Base-by-base conservation (phyloP, 1,140 invertebrate genomes). In the Drosophila ironensis region DNA sequence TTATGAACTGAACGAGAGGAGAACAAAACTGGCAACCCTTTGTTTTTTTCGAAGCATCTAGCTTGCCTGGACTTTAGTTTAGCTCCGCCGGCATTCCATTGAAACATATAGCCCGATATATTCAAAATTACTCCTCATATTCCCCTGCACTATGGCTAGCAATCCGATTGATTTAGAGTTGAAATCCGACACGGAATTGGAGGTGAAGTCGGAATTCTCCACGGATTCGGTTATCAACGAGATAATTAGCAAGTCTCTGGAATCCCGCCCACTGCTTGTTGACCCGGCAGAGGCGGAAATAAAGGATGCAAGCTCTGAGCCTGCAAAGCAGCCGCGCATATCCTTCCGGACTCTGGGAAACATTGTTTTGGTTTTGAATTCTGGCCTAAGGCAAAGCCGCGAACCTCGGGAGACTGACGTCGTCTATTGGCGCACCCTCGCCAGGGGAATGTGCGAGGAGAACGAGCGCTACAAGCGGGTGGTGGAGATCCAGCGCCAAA, bases 391-490 rank as follows among this genome's bases (percentile, higher is more conserved):
- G n/a, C 4, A 16, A 7, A 3, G 7, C 3, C 40, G 22, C 5
- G 14, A 3, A 17, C 11, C 4, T n/a, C 5, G 45, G 1, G 42
- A 69, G 8, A 30, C 41, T 0, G 45, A 64, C 35, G 20, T 35
- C 5, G 16, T 3, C 37, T 75, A 71, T 28, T 81, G 76, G 76
- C 59, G 72, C 4, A 19, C 48, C 0, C n/a, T 81, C n/a, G 76
- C 76, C 53, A 2, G 14, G 11, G 30, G 30, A 54, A 2, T 12
- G 24, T 0, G 37, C 1, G 33, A 42, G 7, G 51, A 53, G 9
- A 72, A 30, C 8, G 19, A 57, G 1, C 54, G 60, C 30, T 72
- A 67, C 17, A 4, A 25, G 2, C 11, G 7, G 30, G 19, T 81
- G 1, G 70, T 81, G 8, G 51, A 53, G 5, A 0, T 68, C 27